Base-by-base conservation (phyloP, 2,888 invertebrate genomes). In the Synergus gifuensis region DNA sequence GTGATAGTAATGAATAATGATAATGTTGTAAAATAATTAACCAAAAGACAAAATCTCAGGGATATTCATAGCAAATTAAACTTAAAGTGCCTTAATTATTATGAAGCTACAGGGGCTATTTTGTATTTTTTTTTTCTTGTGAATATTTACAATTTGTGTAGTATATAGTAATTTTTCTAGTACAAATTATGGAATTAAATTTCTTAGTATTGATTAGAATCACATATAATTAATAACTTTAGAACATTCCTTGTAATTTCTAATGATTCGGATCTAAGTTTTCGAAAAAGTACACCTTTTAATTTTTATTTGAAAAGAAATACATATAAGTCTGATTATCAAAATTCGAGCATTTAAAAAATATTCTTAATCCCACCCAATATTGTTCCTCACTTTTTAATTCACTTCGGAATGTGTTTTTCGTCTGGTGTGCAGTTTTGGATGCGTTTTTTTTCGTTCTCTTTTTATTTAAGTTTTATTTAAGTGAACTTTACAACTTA, bases 31-130 rank as follows among this genome's bases (percentile, higher is more conserved):
- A 58, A 54, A 18, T 58, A 40, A 64, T 64, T 42, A n/a, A 64
- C 64, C 64, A 64, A 42, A 42, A 9, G 42, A 64, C 42, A 40
- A 42, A 8, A 64, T 42, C 64, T 58, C 58, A 58, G 58, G 58
- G 11, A n/a, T 54, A 54, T n/a, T 54, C 8, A 58, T 58, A 58
- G 18, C 1, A 58, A 58, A 18, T 58, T 58, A 58, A 9, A 2
- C 3, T 58, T 4, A 22, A 28, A 62, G 62, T 62, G 62, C 62
- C 62, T 28, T 62, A 28, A 28, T 28, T 28, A 7, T 28, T 62
- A 62, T 12, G 5, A 62, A 58, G n/a, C 54, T 54, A 18, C 58
- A 9, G 9, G 9, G 16, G 18, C 58, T 58, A 18, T 8, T 18
- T 54, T 54, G 2, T 54, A 36, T n/a, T 54, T 58, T 54, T 54